Conservation (phyloP, 1,140 invertebrate genomes). For the Cataglyphis hispanica region DNA sequence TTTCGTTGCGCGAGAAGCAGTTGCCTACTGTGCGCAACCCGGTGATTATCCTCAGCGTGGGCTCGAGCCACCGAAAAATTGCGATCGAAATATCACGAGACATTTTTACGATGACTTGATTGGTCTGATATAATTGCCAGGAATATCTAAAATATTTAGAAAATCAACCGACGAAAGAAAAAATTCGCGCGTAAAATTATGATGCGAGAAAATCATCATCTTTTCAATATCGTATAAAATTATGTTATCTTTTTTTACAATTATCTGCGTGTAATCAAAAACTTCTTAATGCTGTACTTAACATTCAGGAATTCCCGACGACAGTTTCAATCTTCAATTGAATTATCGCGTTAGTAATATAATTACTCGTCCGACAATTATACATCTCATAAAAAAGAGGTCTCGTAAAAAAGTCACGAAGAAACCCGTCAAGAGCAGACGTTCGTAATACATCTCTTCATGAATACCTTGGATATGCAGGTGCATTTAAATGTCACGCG, state of each 20-base stretch:
- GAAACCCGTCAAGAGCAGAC: constrained; percentile 1
- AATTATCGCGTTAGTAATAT: constrained; percentile 12
- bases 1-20: constrained; percentile 65
- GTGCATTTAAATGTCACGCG: constrained; percentile 36
- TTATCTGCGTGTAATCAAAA: not conserved
- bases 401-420: not conserved
- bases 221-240: not conserved
- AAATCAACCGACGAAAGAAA: not conserved
- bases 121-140: constrained; percentile 79
- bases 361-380: constrained; percentile 8
- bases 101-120: constrained; percentile 80
- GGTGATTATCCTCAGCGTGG: constrained; percentile 79
- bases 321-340: constrained; percentile 1
- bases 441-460: constrained; percentile 12
- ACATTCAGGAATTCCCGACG: constrained; percentile 6
- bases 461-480: constrained; percentile 23
- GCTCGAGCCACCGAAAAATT: constrained; percentile 83
- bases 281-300: not conserved
- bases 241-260: not conserved
- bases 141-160: constrained; percentile 73
- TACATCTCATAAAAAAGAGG: constrained; percentile 11
- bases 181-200: not conserved
- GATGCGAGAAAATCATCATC: not conserved
- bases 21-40: constrained; percentile 75
- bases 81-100: constrained; percentile 79